Evolutionary conservation across 2,888 invertebrate genomes (phyloP).

Genomic region (Acrobasis consociella): DNA sequence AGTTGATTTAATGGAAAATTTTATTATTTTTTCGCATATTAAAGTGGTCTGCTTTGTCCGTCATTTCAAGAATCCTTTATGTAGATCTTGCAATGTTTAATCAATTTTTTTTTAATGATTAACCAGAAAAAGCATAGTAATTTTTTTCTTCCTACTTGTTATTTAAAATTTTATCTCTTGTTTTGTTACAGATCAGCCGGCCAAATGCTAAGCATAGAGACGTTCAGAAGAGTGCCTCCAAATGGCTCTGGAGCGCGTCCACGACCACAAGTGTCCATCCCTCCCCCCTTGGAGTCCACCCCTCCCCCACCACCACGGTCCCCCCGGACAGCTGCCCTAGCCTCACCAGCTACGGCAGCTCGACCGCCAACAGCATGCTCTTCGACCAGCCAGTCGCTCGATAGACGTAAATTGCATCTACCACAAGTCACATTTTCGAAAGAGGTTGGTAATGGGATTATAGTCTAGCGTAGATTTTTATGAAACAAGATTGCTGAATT

Average conservation of each 20-base stretch:
- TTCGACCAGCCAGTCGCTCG: slow-evolving; percentile 83
- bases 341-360: slow-evolving; percentile 68
- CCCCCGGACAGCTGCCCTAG: slow-evolving; percentile 58
- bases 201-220: slow-evolving; percentile 86
- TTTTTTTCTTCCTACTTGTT: too few species aligned
- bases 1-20: too few species aligned
- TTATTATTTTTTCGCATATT: too few species aligned
- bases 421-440: slow-evolving; percentile 94
- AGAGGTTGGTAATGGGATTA: slow-evolving; percentile 95
- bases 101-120: too few species aligned
- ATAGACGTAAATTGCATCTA: slow-evolving; percentile 86
- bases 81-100: too few species aligned
- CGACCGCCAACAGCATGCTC: slow-evolving; percentile 89
- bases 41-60: too few species aligned
- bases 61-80: too few species aligned
- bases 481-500: slow-evolving; percentile 13
- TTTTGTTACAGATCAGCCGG: slow-evolving; percentile 85
- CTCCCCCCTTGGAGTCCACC: slow-evolving; percentile 66
- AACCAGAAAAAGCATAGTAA: too few species aligned
- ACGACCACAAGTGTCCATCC: slow-evolving; percentile 56
- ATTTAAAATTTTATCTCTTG: not conserved
- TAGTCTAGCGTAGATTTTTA: slow-evolving; percentile 82
- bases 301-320: slow-evolving; percentile 72
- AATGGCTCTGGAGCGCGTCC: slow-evolving; percentile 63
- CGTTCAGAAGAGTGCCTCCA: slow-evolving; percentile 84